A percentile compares a stretch with the other conserved stretches of the same genome.
These are phyloP conservation scores for Neodiprion fabricii DNA, from an alignment of 1,140 invertebrate genomes.

Conservation along the genomic window DNA sequence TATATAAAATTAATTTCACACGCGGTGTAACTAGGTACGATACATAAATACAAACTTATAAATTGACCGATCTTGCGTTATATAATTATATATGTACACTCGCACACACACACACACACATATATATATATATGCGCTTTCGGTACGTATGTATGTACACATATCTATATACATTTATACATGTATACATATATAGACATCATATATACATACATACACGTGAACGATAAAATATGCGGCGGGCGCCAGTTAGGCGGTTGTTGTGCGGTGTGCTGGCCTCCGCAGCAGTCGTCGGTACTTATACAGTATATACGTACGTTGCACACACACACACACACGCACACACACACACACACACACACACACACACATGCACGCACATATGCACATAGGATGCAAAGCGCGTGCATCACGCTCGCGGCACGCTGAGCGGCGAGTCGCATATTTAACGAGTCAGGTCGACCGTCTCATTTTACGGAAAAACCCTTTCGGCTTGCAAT, in stretches of 20 bases:
- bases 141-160: no score
- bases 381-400: slow-evolving; percentile 21
- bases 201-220: slow-evolving; percentile 8
- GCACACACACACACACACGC: slow-evolving; percentile 25
- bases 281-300: no score
- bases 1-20: no score
- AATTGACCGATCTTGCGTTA: no score
- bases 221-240: slow-evolving; percentile 36
- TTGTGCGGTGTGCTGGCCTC: slow-evolving; percentile 35
- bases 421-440: neutral
- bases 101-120: no score
- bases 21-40: no score
- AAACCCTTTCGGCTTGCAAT: neutral
- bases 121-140: no score
- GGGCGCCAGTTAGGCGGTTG: slow-evolving; percentile 47
- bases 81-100: no score
- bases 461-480: neutral
- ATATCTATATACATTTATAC: no score
- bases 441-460: neutral
- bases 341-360: slow-evolving; percentile 30
- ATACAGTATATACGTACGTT: slow-evolving; percentile 21
- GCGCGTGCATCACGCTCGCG: neutral
- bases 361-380: slow-evolving; percentile 24
- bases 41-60: no score
- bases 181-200: no score